Evolutionary conservation across 2,888 invertebrate species (phyloP).

Genomic region (Odontothrips loti): DNA sequence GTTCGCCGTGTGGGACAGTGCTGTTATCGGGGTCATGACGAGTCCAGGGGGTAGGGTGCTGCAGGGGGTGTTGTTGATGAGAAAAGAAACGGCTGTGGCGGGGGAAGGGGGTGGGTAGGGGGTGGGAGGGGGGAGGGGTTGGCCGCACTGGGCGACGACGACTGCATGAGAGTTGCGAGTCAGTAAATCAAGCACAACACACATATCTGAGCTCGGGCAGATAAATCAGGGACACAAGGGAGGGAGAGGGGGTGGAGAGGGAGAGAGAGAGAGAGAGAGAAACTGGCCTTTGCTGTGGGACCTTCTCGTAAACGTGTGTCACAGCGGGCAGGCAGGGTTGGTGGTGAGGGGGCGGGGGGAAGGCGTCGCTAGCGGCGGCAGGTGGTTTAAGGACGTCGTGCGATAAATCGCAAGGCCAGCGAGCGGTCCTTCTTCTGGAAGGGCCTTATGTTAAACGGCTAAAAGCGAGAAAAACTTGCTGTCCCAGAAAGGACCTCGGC

Average conservation of each 20-base stretch:
- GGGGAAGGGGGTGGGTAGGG: background rate
- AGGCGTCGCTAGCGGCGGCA: background rate
- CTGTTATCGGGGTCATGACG: no score
- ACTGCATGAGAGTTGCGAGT: slow-evolving; percentile 19
- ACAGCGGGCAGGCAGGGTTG: background rate
- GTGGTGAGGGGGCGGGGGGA: background rate
- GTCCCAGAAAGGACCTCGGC: background rate
- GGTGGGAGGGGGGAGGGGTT: background rate
- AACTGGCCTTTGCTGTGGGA: no score
- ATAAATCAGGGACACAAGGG: slow-evolving; percentile 6
- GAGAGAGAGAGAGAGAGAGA: no score
- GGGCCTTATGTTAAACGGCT: slow-evolving; percentile 19
- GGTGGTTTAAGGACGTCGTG: slow-evolving; percentile 7
- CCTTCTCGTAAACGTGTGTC: no score
- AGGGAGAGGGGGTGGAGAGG: background rate
- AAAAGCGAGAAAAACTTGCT: background rate
- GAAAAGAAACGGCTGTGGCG: background rate
- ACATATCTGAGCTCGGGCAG: slow-evolving; percentile 16
- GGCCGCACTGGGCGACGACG: background rate
- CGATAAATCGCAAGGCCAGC: slow-evolving; percentile 6
- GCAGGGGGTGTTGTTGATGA: background rate
- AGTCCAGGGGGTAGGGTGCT: no score
- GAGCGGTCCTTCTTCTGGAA: background rate
- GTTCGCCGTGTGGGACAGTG: no score
- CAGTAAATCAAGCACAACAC: slow-evolving; percentile 23